Evolutionary conservation across 2,797 vertebrate genomes (phyloP), one percentile per base, ranked within the genome.

Genomic region (Crocidura indochinensis): DNA sequence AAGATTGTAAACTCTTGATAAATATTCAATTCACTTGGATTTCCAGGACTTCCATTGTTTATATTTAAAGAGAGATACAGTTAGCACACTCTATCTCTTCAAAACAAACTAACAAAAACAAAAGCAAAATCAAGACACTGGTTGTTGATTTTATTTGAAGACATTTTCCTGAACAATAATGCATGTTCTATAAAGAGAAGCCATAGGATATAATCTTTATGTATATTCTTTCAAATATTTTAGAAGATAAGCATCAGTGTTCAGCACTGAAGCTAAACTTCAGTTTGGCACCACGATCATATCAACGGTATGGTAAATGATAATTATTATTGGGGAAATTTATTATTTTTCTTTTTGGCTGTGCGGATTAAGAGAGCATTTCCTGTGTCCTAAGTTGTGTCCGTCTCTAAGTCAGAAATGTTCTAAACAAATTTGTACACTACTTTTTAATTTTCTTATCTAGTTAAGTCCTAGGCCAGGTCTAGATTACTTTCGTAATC

Each of bases 91-190:
- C 17, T 88, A 65, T 80, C 10, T 44, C 9, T 82, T 92, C 11
- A 79, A 89, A 72, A 44, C 22, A 74, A 71, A 38, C 38, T 38
- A 38, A 56, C 60, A 78, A 65, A 76, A 78, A 46, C 10, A 75
- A 53, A 88, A 86, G 76, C 64, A 77, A 84, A 87, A 93, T 4
- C 53, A 73, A 78, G 56, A 76, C 15, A 12, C 47, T 91, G 38
- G 29, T 78, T 47, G 9, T 31, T 90, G 27, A 51, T 73, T 85
- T 87, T 53, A 75, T 64, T 92, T 79, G 87, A 76, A 72, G 49
- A 31, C 46, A 72, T 60, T 85, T 91, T 78, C 56, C 17, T 78
- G 2, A 60, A 83, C 15, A 38, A 26, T 71, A 69, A 51, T 75
- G 62, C 1, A 24, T 19, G 1, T 83, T 8, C 68, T 75, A 8